A percentile compares a stretch with the other conserved stretches of the same genome.
These are phyloP conservation scores for Epinephelus cyanopodus DNA, from an alignment of 2,113 vertebrate genomes.

Conservation along the genomic window DNA sequence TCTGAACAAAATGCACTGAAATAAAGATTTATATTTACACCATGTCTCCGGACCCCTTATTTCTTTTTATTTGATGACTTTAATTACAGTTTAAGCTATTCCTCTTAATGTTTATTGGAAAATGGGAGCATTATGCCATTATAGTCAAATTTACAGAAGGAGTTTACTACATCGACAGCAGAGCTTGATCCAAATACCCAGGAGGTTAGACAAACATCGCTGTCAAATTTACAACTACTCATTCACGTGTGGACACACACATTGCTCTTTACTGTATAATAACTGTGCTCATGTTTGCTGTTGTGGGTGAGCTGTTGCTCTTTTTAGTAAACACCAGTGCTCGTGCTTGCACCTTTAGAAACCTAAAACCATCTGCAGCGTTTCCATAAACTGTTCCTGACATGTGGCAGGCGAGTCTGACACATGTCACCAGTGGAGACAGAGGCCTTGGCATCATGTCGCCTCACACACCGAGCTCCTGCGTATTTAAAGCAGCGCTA, in stretches of 20 bases:
- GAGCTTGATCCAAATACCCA: constrained; percentile 5
- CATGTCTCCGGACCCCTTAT: background rate
- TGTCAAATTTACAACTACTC: constrained; percentile 35
- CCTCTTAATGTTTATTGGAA: constrained; percentile 34
- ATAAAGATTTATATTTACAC: background rate
- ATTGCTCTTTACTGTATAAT: constrained; percentile 35
- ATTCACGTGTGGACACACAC: constrained; percentile 32
- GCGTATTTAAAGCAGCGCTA: constrained; percentile 75
- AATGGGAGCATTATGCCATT: constrained; percentile 22
- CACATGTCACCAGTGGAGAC: constrained; percentile 80
- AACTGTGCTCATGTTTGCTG: constrained; percentile 48
- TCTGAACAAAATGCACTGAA: constrained; percentile 3
- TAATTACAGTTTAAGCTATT: constrained; percentile 10
- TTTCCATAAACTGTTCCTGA: constrained; percentile 79
- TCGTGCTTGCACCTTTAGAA: constrained; percentile 65
- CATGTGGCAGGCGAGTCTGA: constrained; percentile 77
- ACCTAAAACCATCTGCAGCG: constrained; percentile 60
- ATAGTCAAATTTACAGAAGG: constrained; percentile 27
- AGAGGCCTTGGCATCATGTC: constrained; percentile 73
- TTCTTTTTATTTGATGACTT: constrained; percentile 17
- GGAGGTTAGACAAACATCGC: constrained; percentile 33
- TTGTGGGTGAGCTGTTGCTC: constrained; percentile 45
- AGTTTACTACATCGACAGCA: constrained; percentile 18
- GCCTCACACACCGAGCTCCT: constrained; percentile 76
- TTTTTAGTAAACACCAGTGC: constrained; percentile 54